A percentile compares a stretch with the other conserved stretches of the same genome.
Conservation (phyloP, 1,140 invertebrate species). For the Saxidomus purpurata region DNA sequence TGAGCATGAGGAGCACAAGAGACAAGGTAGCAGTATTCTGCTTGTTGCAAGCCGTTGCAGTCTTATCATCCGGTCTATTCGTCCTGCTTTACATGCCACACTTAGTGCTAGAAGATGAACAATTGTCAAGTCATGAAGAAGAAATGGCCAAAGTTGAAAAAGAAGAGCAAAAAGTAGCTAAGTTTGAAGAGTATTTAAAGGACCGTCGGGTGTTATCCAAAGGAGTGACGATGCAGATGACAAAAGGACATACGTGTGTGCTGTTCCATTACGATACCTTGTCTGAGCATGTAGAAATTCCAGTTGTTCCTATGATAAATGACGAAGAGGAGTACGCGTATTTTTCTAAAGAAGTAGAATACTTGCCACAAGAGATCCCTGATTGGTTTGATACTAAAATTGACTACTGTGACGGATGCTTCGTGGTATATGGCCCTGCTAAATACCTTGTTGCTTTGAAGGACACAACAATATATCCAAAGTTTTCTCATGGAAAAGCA, state of each 20-base stretch:
- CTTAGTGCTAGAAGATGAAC: neutral
- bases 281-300: neutral
- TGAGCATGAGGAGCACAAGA: neutral
- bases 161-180: neutral
- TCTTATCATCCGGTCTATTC: neutral
- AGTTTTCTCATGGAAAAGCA: constrained; percentile 30
- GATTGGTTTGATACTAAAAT: constrained; percentile 55
- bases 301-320: neutral
- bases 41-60: constrained; percentile 2
- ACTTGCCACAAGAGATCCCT: constrained; percentile 7
- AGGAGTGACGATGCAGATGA: neutral
- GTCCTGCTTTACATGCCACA: neutral
- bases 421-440: constrained; percentile 59
- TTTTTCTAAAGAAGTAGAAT: constrained; percentile 19
- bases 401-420: constrained; percentile 51
- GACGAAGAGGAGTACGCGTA: constrained; percentile 24
- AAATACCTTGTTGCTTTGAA: constrained; percentile 66
- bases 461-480: constrained; percentile 69
- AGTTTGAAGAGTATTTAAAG: neutral
- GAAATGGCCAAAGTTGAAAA: neutral
- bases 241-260: neutral
- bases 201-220: neutral
- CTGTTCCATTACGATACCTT: neutral
- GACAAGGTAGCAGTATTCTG: neutral
- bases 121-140: neutral